These are phyloP conservation scores for Hipposideros larvatus DNA, from an alignment of 2,797 vertebrate genomes.

Conservation along the genomic window DNA sequence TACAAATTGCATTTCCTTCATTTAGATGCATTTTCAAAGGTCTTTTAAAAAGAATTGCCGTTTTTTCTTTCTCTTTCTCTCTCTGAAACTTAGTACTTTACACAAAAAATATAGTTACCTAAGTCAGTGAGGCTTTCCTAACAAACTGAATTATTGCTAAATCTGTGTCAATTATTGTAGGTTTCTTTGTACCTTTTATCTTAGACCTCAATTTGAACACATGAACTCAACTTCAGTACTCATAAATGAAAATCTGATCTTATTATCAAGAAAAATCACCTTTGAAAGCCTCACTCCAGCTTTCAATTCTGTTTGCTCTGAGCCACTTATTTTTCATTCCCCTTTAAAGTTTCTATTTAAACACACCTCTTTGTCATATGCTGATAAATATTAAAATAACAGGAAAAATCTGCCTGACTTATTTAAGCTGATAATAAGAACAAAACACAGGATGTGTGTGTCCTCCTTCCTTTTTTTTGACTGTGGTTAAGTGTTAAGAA, in stretches of 20 bases:
- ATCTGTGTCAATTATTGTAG: neutral
- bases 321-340: constrained; percentile 70
- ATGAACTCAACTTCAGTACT: neutral
- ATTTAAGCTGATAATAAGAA: constrained; percentile 89
- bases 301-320: neutral
- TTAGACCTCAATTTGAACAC: constrained; percentile 18
- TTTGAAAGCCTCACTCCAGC: neutral
- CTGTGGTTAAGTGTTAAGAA: constrained; percentile 79
- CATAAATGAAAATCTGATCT: constrained; percentile 19
- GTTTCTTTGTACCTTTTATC: neutral
- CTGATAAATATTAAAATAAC: constrained; percentile 92
- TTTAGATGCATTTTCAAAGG: neutral
- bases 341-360: constrained; percentile 78
- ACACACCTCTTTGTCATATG: constrained; percentile 81
- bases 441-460: constrained; percentile 89
- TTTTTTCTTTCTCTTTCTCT: neutral
- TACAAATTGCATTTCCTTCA: neutral
- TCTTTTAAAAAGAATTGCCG: neutral
- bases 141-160: neutral
- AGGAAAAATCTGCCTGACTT: constrained; percentile 95
- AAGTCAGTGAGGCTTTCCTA: neutral
- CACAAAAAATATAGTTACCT: neutral
- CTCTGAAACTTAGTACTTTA: neutral
- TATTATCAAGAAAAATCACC: neutral
- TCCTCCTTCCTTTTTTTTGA: constrained; percentile 85